Evolutionary conservation across 2,113 vertebrate species (phyloP), one percentile per base, ranked within the genome.

Genomic region (Symphodus melops): DNA sequence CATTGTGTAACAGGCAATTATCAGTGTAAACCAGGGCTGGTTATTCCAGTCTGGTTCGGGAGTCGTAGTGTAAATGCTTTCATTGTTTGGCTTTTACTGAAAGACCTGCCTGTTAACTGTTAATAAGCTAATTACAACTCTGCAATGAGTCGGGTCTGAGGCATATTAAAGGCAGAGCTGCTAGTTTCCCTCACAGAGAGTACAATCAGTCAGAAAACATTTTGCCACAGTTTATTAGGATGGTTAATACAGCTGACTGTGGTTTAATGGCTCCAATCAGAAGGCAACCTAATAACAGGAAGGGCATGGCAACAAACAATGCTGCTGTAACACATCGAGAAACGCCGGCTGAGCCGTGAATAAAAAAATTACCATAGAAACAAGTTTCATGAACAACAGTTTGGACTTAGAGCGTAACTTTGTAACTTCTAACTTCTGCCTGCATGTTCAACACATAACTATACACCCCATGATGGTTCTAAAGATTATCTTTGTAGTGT

Each of bases 1-100:
- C 16, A 70, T 71, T 76, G 82, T 68, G 55, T 71, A 87, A 83
- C 86, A 68, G 81, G 78, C 84, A 91, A 90, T 92, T 92, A 92
- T 84, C 75, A 78, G 78, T 56, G 83, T 79, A 83, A 77, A 81
- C 77, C 66, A 48, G 41, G 36, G 67, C 61, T 58, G 82, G 80
- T 88, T 82, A 86, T 89, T 80, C 64, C 68, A 62, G 68, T 33
- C 48, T 61, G 75, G 12, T 79, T 44, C 23, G 0, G 70, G 51
- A 20, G 73, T 64, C 53, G 68, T 56, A 21, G 41, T 62, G n/a
- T 84, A 69, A 87, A 82, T 69, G 78, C 61, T 73, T 77, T 46
- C 42, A 41, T 53, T 41, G 36, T 72, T 75, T 67, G 76, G 81
- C 84, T 68, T 76, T 63, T 19, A 36, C 65, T 62, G 44, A 16